Evolutionary conservation across 2,888 invertebrate species (phyloP), one percentile per base, ranked within the genome.

Genomic region (Drosophila nr. fundita): DNA sequence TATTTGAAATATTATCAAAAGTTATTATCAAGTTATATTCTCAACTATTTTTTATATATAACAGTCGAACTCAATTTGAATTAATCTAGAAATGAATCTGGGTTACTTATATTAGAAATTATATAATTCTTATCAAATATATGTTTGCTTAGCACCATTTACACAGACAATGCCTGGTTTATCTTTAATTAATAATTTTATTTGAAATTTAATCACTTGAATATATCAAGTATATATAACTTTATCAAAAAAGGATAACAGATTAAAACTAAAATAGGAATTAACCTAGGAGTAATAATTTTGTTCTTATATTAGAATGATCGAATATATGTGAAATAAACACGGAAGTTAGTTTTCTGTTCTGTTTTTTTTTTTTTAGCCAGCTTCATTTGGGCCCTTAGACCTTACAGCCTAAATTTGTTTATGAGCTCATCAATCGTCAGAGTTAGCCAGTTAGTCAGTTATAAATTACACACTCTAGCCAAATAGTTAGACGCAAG

Each of bases 361-460:
- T 55, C 11, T 42, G 13, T 4, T 13, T 42, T 36, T 18, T 42
- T 18, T 42, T 21, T 42, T 21, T 11, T 21, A 32, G 11, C 32
- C 18, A 24, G 63, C 34, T 30, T 64, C n/a, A 42, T 32, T 60
- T 62, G 24, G 36, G 59, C 62, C 62, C 75, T 70, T 69, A 42
- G 24, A 27, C 34, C 11, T 75, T 36, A 40, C 32, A 54, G n/a
- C 34, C 24, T 3, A 57, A 63, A 68, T 63, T 49, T 53, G 55
- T 15, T 54, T 64, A 80, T 78, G 80, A 78, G 53, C 71, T 78
- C 78, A 80, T 76, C 76, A 38, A 27, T 42, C 15, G 63, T 36
- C 34, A 8, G n/a, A 53, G 38, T 36, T 27, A 21, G 52, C 50
- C 24, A 24, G 24, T 24, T 24, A 52, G 61, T 64, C 30, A 53